Conservation (phyloP, 1,140 invertebrate genomes). For the Andricus grossulariae region DNA sequence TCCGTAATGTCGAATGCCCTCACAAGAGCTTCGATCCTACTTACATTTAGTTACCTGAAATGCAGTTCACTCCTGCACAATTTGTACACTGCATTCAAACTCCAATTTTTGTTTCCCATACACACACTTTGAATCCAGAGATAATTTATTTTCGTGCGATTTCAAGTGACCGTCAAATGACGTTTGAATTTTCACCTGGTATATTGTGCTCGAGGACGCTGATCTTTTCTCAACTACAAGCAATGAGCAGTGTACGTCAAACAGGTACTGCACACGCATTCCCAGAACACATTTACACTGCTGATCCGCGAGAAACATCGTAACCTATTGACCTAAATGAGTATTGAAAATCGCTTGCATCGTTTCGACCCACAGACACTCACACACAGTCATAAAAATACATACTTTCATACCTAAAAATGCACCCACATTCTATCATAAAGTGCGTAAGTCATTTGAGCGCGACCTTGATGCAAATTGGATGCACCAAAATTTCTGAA, state of each 20-base stretch:
- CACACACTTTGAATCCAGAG: background rate
- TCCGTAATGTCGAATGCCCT: slow-evolving; percentile 5
- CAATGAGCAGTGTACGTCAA: slow-evolving; percentile 15
- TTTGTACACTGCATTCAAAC: background rate
- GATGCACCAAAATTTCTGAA: background rate
- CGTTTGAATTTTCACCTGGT: slow-evolving; percentile 66
- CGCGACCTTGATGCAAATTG: slow-evolving; percentile 5
- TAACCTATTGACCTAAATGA: slow-evolving; percentile 66
- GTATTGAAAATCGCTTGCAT: slow-evolving; percentile 45
- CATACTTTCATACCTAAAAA: background rate
- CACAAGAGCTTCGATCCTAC: background rate
- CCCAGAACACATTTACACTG: slow-evolving; percentile 49
- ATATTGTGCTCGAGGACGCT: slow-evolving; percentile 53
- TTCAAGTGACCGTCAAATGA: slow-evolving; percentile 51
- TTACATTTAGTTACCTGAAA: slow-evolving; percentile 28
- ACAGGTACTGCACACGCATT: slow-evolving; percentile 43
- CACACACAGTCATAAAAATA: background rate
- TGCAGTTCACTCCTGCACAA: slow-evolving; percentile 10
- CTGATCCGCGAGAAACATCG: slow-evolving; percentile 46
- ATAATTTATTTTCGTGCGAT: background rate
- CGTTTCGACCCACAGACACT: background rate
- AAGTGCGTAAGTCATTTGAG: slow-evolving; percentile 24
- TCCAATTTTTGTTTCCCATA: background rate
- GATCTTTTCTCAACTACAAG: slow-evolving; percentile 54
- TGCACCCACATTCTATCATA: background rate